Evolutionary conservation across 2,888 invertebrate species (phyloP), one percentile per base, ranked within the genome.

Genomic region (Platerodrilus igneus): DNA sequence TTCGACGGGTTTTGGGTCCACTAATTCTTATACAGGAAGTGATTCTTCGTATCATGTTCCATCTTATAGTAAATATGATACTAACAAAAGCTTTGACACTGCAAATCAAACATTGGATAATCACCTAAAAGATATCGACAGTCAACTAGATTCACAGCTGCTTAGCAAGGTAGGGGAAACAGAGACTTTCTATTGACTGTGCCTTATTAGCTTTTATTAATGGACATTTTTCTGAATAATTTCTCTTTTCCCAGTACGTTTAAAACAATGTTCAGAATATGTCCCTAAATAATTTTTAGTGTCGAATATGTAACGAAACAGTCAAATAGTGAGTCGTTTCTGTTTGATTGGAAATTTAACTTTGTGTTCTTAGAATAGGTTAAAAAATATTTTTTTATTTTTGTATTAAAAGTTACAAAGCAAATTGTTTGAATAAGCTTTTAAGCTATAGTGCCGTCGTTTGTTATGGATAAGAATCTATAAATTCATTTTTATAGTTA

Each of bases 61-160:
- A n/a, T 63, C 67, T n/a, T 68, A 66, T 52, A 60, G 59, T 44
- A 63, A 66, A 57, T 66, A 72, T 66, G 71, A 74, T 53, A 68
- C 72, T 44, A 74, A 73, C 54, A 74, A 75, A 53, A 75, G 79
- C 50, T 85, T 83, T 67, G 84, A 84, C 67, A 79, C 82, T 63
- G 79, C 81, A 7, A 83, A 82, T 44, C 79, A 84, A 53, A 81
- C 83, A 20, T 73, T 86, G 56, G 86, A 86, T 66, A 83, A 83
- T 68, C 85, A 86, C 67, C 73, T 87, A 54, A 86, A 86, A 64
- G 86, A 86, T 67, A 76, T 87, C 55, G 86, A 87, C 70, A 85
- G 83, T 48, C 85, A 86, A 50, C 74, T 83, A 57, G 78, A 80
- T 66, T 77, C 78, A 40, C 78, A 80, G 65, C 78, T 84, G 61